phyloP scores from a whole-genome alignment of 2,113 vertebrate genomes.

The Sciurus niger region DNA sequence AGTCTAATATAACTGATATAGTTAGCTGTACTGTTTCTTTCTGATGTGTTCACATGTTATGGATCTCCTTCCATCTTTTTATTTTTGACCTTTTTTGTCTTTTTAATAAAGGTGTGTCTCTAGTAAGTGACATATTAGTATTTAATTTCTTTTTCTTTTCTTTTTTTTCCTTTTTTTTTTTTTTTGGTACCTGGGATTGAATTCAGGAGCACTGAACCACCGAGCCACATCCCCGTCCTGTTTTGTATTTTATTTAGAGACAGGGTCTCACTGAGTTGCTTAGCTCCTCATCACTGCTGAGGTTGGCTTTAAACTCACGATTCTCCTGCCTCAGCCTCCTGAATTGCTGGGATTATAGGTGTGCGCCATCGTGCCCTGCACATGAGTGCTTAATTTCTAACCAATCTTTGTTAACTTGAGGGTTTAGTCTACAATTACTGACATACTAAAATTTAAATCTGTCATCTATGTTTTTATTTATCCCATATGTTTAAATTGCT shows the following conservation, averaged over 20 bases:
- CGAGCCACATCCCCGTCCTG: too few relatives aligned
- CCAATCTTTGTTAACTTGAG: constrained; percentile 4
- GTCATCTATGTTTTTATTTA: background rate
- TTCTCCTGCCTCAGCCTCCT: too few relatives aligned
- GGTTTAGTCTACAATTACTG: constrained; percentile 25
- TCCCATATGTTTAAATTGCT: background rate
- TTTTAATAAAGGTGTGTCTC: constrained; percentile 45
- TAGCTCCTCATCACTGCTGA: too few relatives aligned
- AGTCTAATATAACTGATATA: background rate
- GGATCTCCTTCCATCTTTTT: constrained; percentile 15
- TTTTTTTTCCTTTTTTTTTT: background rate
- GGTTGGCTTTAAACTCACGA: too few relatives aligned
- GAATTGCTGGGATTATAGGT: too few relatives aligned
- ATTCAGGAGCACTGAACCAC: too few relatives aligned
- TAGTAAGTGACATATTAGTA: background rate
- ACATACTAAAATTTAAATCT: constrained; percentile 23
- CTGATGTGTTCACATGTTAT: background rate
- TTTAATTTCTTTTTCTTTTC: background rate
- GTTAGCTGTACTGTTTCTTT: background rate
- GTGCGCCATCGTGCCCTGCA: too few relatives aligned
- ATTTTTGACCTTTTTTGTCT: constrained; percentile 16
- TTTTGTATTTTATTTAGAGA: too few relatives aligned
- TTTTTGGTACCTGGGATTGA: too few relatives aligned
- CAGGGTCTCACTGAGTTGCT: too few relatives aligned
- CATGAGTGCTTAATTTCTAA: background rate